These are phyloP conservation scores for Drosophila merina DNA, from an alignment of 2,888 invertebrate species.

Conservation along the genomic window DNA sequence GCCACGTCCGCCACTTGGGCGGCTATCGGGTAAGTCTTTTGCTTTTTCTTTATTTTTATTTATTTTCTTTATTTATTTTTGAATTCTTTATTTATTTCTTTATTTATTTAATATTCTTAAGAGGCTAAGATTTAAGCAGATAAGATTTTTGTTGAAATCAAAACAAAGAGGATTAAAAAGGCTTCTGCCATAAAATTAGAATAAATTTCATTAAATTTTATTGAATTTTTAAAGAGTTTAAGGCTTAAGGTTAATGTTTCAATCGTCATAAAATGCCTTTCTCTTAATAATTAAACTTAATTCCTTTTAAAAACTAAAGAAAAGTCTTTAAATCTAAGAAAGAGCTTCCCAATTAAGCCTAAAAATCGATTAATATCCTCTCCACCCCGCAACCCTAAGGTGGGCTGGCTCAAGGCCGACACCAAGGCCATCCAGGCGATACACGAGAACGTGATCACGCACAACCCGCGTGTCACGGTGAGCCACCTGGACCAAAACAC, in stretches of 20 bases:
- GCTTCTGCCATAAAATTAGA: no score
- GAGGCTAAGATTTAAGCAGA: background rate
- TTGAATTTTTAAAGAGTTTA: no score
- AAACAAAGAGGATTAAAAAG: background rate
- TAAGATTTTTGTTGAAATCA: background rate
- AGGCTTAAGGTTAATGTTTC: no score
- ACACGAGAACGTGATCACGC: constrained; percentile 95
- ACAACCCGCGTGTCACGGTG: constrained; percentile 93
- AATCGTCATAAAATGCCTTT: no score
- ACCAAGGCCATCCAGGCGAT: constrained; percentile 97
- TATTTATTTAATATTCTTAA: background rate
- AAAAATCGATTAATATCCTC: background rate
- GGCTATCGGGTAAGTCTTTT: constrained; percentile 91
- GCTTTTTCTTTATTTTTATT: background rate
- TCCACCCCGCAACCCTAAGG: constrained; percentile 85
- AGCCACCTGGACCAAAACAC: constrained; percentile 93
- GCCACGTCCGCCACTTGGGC: constrained; percentile 93
- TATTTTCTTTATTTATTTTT: background rate
- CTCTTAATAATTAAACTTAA: no score
- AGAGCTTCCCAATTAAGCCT: no score
- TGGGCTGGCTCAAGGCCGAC: constrained; percentile 96
- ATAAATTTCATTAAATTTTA: no score
- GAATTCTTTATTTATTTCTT: background rate
- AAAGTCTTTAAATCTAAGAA: background rate
- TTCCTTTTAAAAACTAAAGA: background rate